phyloP scores from a whole-genome alignment of 2,113 vertebrate species.

The Bubo bubo region DNA sequence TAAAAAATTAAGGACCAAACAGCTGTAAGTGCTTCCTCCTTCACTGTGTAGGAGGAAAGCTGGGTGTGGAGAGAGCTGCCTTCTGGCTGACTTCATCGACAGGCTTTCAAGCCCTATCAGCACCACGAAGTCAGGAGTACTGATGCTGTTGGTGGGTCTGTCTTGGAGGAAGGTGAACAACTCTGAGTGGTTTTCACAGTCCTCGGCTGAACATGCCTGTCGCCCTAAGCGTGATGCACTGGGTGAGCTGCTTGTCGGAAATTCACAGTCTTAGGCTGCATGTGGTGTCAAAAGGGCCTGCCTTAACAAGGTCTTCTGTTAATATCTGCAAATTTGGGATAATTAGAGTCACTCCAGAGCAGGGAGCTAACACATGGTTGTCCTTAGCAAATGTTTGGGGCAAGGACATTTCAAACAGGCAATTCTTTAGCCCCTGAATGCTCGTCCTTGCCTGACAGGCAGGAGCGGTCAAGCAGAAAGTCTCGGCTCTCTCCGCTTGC shows the following conservation, averaged over 20 bases:
- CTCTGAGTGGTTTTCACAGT: neutral
- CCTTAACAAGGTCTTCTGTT: neutral
- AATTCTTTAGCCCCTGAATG: neutral
- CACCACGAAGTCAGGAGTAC: neutral
- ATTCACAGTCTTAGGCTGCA: neutral
- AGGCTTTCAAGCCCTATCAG: neutral
- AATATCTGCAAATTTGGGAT: neutral
- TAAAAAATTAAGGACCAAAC: neutral
- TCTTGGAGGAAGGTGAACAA: neutral
- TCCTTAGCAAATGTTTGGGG: neutral
- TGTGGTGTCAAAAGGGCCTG: neutral
- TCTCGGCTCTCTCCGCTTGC: neutral
- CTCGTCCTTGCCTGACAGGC: neutral
- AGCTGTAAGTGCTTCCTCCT: neutral
- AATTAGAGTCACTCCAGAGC: neutral
- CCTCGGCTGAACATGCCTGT: rapidly evolving
- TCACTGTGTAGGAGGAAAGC: neutral
- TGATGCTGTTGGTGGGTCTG: neutral
- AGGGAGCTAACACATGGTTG: neutral
- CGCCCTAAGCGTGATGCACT: rapidly evolving
- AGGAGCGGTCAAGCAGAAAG: neutral
- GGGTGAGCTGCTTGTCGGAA: neutral
- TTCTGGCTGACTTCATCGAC: rapidly evolving
- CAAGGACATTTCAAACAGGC: neutral
- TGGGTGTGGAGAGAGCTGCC: neutral